Base-by-base conservation (phyloP, 2,888 invertebrate genomes). In the Ormyrus rosae region DNA sequence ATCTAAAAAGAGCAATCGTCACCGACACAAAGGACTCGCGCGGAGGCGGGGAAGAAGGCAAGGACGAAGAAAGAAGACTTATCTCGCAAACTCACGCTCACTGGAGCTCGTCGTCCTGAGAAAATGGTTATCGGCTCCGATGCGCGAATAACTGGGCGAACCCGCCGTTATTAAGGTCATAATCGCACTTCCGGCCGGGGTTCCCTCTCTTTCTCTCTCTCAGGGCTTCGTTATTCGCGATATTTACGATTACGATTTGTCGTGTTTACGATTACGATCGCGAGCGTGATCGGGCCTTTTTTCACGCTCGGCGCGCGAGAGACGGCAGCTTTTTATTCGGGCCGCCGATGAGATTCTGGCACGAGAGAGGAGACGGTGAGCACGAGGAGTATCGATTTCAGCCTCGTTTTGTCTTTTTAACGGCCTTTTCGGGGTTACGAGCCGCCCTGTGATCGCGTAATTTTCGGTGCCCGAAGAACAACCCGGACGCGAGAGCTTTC, bases 241-340 rank as follows among this genome's bases (percentile, higher is more conserved):
- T 78, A 78, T 67, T 72, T 78, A 78, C 64, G 71, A 68, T 61
- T 61, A 61, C 51, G 78, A 65, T 72, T 78, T 64, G 60, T 72
- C 50, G 58, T 60, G 45, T 72, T 72, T 53, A 53, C 60, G 72
- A 78, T 68, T 78, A 72, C 53, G 60, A 70, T 65, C 70, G 34
- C 34, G 0, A 34, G 34, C 34, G 34, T 34, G 34, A 34, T 34
- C 34, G 34, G 34, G n/a, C 19, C 46, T 2, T 8, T 11, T 46
- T 51, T 5, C 68, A 19, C 58, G 56, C 34, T 34, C 48, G 8
- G n/a, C 34, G 63, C n/a, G 19, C 19, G 19, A 19, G 34, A 34
- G 34, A 2, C 34, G 2, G 34, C 2, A 34, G 34, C 34, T 34
- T 34, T 34, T 34, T 34, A 34, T 34, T 34, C 34, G 34, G 34